These are phyloP conservation scores for Knipowitschia caucasica DNA, from an alignment of 2,797 vertebrate genomes.

Conservation along the genomic window DNA sequence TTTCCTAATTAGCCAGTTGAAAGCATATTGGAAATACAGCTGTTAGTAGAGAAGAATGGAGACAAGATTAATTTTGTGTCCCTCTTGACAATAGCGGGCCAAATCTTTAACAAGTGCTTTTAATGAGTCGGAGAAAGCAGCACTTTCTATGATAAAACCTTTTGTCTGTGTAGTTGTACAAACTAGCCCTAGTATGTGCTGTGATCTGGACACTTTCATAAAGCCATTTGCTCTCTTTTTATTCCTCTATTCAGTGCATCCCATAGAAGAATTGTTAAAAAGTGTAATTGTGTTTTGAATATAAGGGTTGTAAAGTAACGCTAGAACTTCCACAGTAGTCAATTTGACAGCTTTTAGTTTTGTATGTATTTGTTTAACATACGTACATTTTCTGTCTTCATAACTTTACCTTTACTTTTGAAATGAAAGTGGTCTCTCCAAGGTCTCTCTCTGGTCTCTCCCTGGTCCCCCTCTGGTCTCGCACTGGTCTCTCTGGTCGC, in stretches of 20 bases:
- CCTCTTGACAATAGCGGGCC: conserved; percentile 47
- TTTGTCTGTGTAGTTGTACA: conserved; percentile 11
- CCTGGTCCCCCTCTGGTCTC: too few species aligned
- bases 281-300: neutral
- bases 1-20: conserved; percentile 72
- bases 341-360: too few species aligned
- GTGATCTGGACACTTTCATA: neutral
- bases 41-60: conserved; percentile 57
- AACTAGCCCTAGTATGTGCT: conserved; percentile 5
- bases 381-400: too few species aligned
- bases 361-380: too few species aligned
- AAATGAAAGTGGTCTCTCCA: too few species aligned
- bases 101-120: conserved; percentile 46
- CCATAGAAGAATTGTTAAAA: neutral
- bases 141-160: conserved; percentile 22
- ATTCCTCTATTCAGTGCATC: neutral
- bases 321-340: too few species aligned
- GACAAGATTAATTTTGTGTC: conserved; percentile 62
- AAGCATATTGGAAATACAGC: conserved; percentile 74
- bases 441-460: too few species aligned
- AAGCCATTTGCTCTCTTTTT: neutral
- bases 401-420: too few species aligned
- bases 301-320: neutral
- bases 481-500: too few species aligned
- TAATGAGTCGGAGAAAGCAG: conserved; percentile 21